Conservation (phyloP, 2,113 vertebrate genomes). For the Ictalurus furcatus region DNA sequence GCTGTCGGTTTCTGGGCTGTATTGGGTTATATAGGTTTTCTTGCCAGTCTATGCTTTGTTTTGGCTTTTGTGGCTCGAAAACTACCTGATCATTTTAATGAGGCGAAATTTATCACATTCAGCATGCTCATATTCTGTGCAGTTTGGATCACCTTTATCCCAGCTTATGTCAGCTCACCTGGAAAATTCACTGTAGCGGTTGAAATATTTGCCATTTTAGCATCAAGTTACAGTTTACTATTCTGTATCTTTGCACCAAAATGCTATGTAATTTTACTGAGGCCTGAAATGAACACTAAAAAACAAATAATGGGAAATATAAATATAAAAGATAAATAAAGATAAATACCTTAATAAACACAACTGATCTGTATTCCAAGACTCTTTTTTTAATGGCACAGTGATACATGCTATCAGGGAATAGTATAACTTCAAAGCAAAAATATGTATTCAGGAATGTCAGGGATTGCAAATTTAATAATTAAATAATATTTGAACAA, state of each 20-base stretch:
- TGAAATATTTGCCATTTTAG: conserved; percentile 76
- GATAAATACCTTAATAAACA: conserved; percentile 10
- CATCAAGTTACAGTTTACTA: conserved; percentile 70
- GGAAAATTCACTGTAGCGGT: conserved; percentile 73
- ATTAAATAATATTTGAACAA: background rate
- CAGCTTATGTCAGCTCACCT: conserved; percentile 74
- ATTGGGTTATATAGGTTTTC: conserved; percentile 71
- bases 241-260: conserved; percentile 74
- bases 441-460: background rate
- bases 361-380: background rate
- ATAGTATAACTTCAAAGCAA: background rate
- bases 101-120: conserved; percentile 76
- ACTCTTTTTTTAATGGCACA: background rate
- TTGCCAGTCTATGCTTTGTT: conserved; percentile 68
- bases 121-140: conserved; percentile 77
- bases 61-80: conserved; percentile 73
- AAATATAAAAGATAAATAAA: conserved; percentile 2
- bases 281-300: conserved; percentile 68
- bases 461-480: background rate
- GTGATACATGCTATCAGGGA: background rate
- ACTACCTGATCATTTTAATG: conserved; percentile 75
- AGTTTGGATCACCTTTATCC: conserved; percentile 76
- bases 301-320: conserved; percentile 68
- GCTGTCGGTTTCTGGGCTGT: conserved; percentile 68
- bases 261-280: conserved; percentile 71